Evolutionary conservation across 1,140 invertebrate genomes (phyloP).

Genomic region (Riptortus pedestris): DNA sequence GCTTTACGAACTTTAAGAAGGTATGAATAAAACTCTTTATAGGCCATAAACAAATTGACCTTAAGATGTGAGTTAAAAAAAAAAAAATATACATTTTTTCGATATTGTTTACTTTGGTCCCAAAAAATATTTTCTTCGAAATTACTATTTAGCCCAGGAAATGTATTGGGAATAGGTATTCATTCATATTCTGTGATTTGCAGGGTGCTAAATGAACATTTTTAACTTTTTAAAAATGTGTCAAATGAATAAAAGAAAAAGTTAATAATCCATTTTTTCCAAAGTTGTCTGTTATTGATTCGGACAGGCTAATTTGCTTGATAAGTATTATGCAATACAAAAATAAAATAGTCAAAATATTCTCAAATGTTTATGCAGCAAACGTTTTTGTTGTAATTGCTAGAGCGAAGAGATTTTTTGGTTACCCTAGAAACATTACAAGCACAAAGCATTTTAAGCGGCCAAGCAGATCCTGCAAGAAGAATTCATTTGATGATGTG

Average conservation of each 20-base stretch:
- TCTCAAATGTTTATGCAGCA: too few relatives aligned
- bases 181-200: background rate
- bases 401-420: background rate
- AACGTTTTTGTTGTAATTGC: background rate
- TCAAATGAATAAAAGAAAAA: background rate
- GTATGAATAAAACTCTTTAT: background rate
- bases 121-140: too few relatives aligned
- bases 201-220: background rate
- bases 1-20: background rate
- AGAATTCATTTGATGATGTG: background rate
- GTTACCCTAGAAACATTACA: background rate
- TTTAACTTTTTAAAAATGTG: background rate
- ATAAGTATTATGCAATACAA: too few relatives aligned
- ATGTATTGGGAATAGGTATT: too few relatives aligned
- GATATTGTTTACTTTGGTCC: background rate
- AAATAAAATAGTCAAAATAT: too few relatives aligned
- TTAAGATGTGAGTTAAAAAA: background rate
- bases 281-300: too few relatives aligned
- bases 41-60: background rate
- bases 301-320: too few relatives aligned
- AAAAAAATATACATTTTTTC: background rate
- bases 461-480: background rate
- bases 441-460: background rate
- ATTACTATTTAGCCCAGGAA: too few relatives aligned
- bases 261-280: background rate